phyloP scores from a whole-genome alignment of 1,140 invertebrate genomes.

The Pseudobourletiella spinata region DNA sequence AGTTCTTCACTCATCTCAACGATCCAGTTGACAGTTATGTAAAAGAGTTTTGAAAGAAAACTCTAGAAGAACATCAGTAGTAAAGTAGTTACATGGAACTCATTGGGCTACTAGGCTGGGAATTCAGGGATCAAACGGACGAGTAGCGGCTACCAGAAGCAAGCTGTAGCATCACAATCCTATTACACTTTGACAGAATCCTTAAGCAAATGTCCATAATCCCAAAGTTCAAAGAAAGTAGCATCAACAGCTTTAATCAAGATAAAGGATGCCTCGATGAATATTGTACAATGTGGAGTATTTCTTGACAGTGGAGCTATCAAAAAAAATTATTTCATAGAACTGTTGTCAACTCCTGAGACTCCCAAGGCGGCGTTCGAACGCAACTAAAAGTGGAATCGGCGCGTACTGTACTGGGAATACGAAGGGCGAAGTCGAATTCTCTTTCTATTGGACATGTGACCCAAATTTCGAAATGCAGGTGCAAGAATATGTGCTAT shows the following conservation, averaged over 20 bases:
- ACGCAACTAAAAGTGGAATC: too few relatives aligned
- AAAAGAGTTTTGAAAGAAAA: neutral
- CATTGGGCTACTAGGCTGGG: neutral
- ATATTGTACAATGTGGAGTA: neutral
- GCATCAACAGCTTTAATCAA: neutral
- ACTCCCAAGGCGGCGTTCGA: too few relatives aligned
- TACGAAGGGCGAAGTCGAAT: neutral
- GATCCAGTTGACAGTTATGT: neutral
- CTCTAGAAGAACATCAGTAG: neutral
- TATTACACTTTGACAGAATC: neutral
- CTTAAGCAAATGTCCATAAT: neutral
- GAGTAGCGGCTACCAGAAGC: neutral
- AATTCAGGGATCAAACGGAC: neutral
- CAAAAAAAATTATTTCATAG: too few relatives aligned
- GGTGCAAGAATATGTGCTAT: too few relatives aligned
- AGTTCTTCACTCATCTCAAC: neutral
- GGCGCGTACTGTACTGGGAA: too few relatives aligned
- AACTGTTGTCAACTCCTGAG: too few relatives aligned
- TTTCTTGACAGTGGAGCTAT: too few relatives aligned
- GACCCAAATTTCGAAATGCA: too few relatives aligned
- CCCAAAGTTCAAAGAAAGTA: neutral
- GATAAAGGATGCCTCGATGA: neutral
- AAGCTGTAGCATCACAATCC: neutral
- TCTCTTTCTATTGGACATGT: too few relatives aligned
- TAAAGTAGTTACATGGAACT: neutral